These are phyloP conservation scores for Tragelaphus oryx DNA, from an alignment of 2,797 vertebrate genomes.

Conservation along the genomic window DNA sequence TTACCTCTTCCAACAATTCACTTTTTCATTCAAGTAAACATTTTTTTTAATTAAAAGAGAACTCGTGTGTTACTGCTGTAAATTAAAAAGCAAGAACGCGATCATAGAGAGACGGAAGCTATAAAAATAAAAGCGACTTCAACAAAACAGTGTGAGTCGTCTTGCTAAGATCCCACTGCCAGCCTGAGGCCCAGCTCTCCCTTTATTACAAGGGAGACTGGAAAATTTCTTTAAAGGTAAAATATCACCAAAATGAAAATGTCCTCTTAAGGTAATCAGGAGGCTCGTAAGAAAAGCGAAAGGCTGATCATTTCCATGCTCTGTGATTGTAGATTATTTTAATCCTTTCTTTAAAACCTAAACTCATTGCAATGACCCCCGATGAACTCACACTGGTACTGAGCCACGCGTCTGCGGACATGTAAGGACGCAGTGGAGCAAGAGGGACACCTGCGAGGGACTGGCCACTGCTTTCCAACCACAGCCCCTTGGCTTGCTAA, in stretches of 20 bases:
- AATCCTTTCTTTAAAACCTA: not conserved
- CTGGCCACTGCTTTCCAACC: not conserved
- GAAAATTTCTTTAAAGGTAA: not conserved
- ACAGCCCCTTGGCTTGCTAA: not conserved
- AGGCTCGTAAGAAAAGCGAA: not conserved
- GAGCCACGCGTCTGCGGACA: not conserved
- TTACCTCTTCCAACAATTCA: not conserved
- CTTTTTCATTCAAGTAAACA: not conserved
- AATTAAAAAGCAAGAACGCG: not conserved
- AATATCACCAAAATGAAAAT: not conserved
- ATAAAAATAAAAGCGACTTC: not conserved
- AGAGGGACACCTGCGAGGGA: fast-evolving
- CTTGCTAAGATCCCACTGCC: not conserved
- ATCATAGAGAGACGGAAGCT: not conserved
- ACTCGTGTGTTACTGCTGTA: not conserved
- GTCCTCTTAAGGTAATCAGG: not conserved
- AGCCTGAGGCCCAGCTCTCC: not conserved
- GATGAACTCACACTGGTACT: not conserved
- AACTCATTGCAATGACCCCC: not conserved
- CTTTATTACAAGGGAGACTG: not conserved
- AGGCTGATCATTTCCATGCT: not conserved
- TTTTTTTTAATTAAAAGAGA: not conserved
- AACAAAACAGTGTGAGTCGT: fast-evolving
- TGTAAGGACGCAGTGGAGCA: not conserved
- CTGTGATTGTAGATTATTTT: not conserved